Conservation (phyloP, 2,797 vertebrate genomes). For the Smutsia temminckii region DNA sequence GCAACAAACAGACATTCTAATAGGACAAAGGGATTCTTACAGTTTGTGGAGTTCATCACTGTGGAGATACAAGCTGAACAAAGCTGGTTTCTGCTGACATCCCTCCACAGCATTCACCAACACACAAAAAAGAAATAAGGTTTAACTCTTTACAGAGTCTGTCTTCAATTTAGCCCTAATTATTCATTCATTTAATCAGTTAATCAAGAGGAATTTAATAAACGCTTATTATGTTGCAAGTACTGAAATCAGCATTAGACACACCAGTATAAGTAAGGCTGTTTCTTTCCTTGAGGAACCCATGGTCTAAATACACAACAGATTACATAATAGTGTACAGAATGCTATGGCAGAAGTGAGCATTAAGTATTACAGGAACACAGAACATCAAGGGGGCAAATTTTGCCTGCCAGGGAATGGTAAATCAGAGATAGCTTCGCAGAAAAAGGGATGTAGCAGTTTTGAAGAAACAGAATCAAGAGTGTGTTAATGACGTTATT, state of each 20-base stretch:
- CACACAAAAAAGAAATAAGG: background rate
- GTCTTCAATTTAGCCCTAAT: background rate
- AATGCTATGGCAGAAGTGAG: background rate
- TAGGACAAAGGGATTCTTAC: slow-evolving; percentile 51
- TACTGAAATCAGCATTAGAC: background rate
- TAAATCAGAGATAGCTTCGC: background rate
- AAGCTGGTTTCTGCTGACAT: background rate
- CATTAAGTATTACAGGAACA: background rate
- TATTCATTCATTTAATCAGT: slow-evolving; percentile 37
- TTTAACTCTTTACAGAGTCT: slow-evolving; percentile 15
- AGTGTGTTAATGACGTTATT: background rate
- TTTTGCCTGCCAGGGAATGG: background rate
- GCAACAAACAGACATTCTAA: background rate
- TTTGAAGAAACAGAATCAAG: slow-evolving; percentile 3
- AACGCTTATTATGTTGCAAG: background rate
- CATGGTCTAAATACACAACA: background rate
- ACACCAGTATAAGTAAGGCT: background rate
- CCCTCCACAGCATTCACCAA: background rate
- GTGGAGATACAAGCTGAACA: background rate
- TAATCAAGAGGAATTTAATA: slow-evolving; percentile 46
- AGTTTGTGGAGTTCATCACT: background rate
- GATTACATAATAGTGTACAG: background rate
- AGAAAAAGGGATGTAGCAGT: background rate
- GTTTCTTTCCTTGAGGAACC: background rate
- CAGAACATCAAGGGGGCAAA: background rate